Percentiles rank a stretch among this genome's conserved stretches.
Conservation (phyloP, 53 echinoderm and acorn worm species). For the Apostichopus leukothele region DNA sequence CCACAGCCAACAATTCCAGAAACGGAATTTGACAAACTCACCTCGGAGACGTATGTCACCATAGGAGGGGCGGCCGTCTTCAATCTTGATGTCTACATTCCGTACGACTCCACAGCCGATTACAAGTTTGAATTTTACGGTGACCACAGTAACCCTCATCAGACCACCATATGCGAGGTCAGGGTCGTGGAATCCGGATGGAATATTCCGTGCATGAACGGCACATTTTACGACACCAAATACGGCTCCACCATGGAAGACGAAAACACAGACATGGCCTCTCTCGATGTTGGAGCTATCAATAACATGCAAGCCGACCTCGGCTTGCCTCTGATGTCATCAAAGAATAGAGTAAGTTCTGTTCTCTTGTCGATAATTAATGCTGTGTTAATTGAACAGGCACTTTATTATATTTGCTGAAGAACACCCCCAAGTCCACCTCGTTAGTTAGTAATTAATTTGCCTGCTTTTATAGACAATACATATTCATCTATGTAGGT, state of each 20-base stretch:
- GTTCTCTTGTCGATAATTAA: too few species aligned
- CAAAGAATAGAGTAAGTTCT: constrained; percentile 52
- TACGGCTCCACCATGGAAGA: constrained; percentile 63
- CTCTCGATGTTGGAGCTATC: constrained; percentile 66
- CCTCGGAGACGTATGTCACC: constrained; percentile 62
- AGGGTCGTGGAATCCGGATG: constrained; percentile 68
- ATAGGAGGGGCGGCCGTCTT: constrained; percentile 79
- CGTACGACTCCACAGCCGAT: constrained; percentile 66
- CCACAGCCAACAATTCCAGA: constrained; percentile 38
- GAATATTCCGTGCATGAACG: constrained; percentile 89
- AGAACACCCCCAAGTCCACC: too few species aligned
- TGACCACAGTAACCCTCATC: constrained; percentile 48
- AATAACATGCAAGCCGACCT: constrained; percentile 66
- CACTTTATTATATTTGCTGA: too few species aligned
- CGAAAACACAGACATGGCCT: constrained; percentile 65
- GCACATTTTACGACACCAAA: constrained; percentile 62
- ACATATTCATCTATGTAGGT: too few species aligned
- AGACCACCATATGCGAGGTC: constrained; percentile 78
- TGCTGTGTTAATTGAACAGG: too few species aligned
- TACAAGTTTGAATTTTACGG: constrained; percentile 60
- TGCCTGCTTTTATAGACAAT: too few species aligned
- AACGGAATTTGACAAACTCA: constrained; percentile 58
- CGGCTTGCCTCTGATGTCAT: constrained; percentile 18
- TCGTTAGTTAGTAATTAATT: too few species aligned
- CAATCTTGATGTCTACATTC: constrained; percentile 79